Evolutionary conservation across 2,888 invertebrate genomes (phyloP), one percentile per base, ranked within the genome.

Genomic region (Aricia artaxerxes): DNA sequence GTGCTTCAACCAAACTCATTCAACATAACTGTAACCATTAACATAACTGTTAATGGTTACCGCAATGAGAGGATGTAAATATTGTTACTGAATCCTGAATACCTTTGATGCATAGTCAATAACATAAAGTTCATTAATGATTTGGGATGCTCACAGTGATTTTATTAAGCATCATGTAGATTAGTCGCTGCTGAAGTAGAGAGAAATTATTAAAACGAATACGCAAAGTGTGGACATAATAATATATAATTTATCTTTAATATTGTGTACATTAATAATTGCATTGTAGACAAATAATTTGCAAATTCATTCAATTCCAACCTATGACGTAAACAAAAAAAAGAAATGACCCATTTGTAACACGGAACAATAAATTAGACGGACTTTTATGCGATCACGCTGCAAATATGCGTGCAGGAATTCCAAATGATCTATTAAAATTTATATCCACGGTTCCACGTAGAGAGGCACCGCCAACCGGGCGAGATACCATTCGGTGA

Each of bases 401-500:
- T 81, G 80, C 81, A 82, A 81, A 82, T 83, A 83, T 83, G 83
- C 81, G 83, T 81, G 82, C 82, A 81, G 79, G 78, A 82, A 82
- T 83, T 82, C 80, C 80, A 80, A 81, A 82, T 81, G 81, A 80
- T 81, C 78, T 81, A 82, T 82, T 81, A 81, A 80, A 81, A 81
- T 82, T 81, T 80, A 44, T 49, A 49, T 75, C 73, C n/a, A 24
- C 69, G 31, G 31, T 69, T 69, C 69, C 35, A 69, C 78, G 83
- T 81, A 82, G 78, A 78, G 81, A 78, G 89, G 87, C 85, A 86
- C 85, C 57, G 16, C 57, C 4, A 4, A 88, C 88, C 87, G 87
- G 87, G 88, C 88, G 87, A 87, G 89, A 86, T 86, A 89, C 87
- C 87, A 88, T 86, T 81, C 79, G 61, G 64, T 76, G 69, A 64